Evolutionary conservation across 2,888 invertebrate genomes (phyloP), one percentile per base, ranked within the genome.

Genomic region (Bombylius discolor): DNA sequence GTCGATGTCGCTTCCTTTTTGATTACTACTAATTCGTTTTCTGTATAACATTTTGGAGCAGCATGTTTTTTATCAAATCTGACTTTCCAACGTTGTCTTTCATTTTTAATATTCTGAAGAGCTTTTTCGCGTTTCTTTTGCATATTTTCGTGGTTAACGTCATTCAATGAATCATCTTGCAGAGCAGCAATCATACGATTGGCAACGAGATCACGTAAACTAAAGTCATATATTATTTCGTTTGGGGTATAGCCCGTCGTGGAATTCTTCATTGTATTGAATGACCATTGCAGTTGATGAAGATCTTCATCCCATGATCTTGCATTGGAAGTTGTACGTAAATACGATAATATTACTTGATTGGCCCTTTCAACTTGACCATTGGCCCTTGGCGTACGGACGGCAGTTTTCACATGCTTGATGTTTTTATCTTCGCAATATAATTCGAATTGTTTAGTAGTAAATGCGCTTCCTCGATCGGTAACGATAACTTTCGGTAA

Each of bases 381-480:
- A 42, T 62, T 63, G 1, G 59, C 58, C 49, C 63, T 52, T 1
- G 63, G 65, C 1, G 63, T 63, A 4, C 62, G 59, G 12, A 64
- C 61, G 5, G 59, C 62, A 33, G 56, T 62, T 56, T 62, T 62
- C 3, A 64, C 55, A 53, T 65, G 65, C 45, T 61, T 56, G 7
- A 67, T 65, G 2, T 57, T 53, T 47, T 62, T 53, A 6, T 55
- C 39, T 8, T 53, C 42, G 52, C 61, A 64, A 53, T 63, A 65
- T 4, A 52, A 32, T 54, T 61, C 60, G 46, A 67, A 66, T 12
- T 31, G 32, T 7, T 62, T 60, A 0, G 65, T 62, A 1, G 63
- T 64, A 52, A 62, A 67, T 4, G 64, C 64, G 3, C 65, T 62
- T 13, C 65, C 66, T 55, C 64, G 52, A 55, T 67, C 65, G 5